Base-by-base conservation (phyloP, 2,888 invertebrate genomes). In the Dioctria rufipes region DNA sequence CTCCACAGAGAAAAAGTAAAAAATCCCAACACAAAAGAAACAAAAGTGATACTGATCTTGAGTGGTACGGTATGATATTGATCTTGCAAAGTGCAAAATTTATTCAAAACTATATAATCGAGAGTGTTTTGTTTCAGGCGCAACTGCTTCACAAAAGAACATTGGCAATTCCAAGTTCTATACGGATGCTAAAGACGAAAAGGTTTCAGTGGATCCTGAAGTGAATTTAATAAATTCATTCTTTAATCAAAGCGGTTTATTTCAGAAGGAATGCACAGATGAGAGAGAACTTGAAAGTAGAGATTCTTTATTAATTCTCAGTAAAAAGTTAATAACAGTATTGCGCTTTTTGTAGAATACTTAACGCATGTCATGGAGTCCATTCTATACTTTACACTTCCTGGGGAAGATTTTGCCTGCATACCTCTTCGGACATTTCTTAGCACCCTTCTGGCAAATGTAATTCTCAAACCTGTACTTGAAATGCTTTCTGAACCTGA, bases 1-100 rank as follows among this genome's bases (percentile, higher is more conserved):
- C 81, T 84, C 58, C 87, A 86, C 77, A 88, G 86, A 82, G 86
- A 84, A 71, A 87, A 86, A 81, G 81, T 49, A 84, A 83, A 82
- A 90, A 90, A 5, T 91, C 90, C 80, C 91, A 90, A 83, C 94
- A 94, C 86, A 91, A 92, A 80, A 89, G 94, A 83, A 94, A 93
- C 87, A 94, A 94, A 86, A 94, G 94, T 88, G 94, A 94, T 85
- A 94, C 94, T 58, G 94, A 94, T 86, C 89, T 93, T 51, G 90
- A 91, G n/a, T 93, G 93, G 92, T 92, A 92, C 83, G 81, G 49
- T 69, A 54, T 40, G 46, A 39, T 11, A 66, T 42, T 9, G 43
- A 46, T 9, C 25, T 13, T 6, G 5, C 8, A 46, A 46, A 6
- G 46, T 46, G 5, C 8, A 46, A 6, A 46, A 46, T n/a, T 51